phyloP scores from a whole-genome alignment of 1,140 invertebrate genomes.

The Lysiphlebus fabarum region DNA sequence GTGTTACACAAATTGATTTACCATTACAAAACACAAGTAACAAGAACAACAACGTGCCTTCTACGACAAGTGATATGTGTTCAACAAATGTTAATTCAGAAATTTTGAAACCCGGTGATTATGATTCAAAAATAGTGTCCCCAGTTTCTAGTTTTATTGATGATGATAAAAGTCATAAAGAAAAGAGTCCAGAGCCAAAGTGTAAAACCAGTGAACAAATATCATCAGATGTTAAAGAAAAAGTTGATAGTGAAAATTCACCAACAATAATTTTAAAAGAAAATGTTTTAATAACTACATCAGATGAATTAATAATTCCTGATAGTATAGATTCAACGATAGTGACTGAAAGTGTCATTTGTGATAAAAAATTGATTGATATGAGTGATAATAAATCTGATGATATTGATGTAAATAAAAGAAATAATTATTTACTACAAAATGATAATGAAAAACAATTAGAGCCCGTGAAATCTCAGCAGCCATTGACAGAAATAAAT shows the following conservation, averaged over 20 bases:
- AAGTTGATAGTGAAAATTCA: too few species aligned
- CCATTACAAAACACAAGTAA: constrained; percentile 35
- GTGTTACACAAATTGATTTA: constrained; percentile 16
- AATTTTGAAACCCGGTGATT: constrained; percentile 41
- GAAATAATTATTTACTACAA: too few species aligned
- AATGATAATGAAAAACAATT: too few species aligned
- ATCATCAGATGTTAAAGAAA: too few species aligned
- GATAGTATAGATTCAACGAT: not conserved
- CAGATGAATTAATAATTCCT: not conserved
- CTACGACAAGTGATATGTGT: constrained; percentile 55
- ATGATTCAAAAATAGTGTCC: constrained; percentile 27
- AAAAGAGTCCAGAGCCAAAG: constrained; percentile 9
- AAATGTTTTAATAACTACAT: not conserved
- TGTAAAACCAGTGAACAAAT: too few species aligned
- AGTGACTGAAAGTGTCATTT: constrained; percentile 27
- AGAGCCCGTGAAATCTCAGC: too few species aligned
- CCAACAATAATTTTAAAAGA: too few species aligned
- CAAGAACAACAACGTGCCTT: constrained; percentile 56
- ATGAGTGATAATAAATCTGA: too few species aligned
- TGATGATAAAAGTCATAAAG: constrained; percentile 37
- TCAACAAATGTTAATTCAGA: constrained; percentile 47
- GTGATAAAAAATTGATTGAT: constrained; percentile 44
- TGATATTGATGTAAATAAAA: too few species aligned
- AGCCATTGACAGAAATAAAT: too few species aligned
- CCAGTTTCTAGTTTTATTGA: constrained; percentile 34